Evolutionary conservation across 2,888 invertebrate genomes (phyloP).

Genomic region (Tipula vernalis): DNA sequence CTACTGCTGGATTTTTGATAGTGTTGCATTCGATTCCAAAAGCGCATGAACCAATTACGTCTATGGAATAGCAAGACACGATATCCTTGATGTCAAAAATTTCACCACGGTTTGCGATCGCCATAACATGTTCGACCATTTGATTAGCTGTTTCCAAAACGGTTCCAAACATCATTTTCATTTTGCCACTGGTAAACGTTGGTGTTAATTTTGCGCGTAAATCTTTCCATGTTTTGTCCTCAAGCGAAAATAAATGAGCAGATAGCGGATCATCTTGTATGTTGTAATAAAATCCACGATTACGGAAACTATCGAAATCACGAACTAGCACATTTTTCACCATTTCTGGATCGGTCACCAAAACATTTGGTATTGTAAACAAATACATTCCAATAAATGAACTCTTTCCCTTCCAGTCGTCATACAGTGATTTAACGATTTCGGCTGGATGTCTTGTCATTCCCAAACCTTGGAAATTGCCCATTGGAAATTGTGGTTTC

Average conservation of each 20-base stretch:
- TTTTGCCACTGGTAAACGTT: conserved; percentile 31
- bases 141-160: conserved; percentile 19
- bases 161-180: conserved; percentile 27
- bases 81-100: conserved; percentile 27
- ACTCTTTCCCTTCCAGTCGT: not conserved
- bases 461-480: not conserved
- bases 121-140: conserved; percentile 14
- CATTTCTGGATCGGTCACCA: conserved; percentile 16
- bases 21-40: conserved; percentile 48
- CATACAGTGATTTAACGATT: not conserved
- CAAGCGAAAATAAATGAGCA: conserved; percentile 20
- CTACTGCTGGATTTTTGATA: conserved; percentile 40
- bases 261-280: conserved; percentile 21
- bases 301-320: conserved; percentile 22
- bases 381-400: not conserved
- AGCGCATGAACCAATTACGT: conserved; percentile 39
- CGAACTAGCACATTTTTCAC: conserved; percentile 20
- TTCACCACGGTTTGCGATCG: not conserved
- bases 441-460: not conserved
- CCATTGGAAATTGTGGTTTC: not conserved
- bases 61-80: conserved; percentile 29
- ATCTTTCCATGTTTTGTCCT: conserved; percentile 30
- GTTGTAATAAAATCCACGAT: conserved; percentile 19
- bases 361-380: not conserved
- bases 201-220: conserved; percentile 28